These are phyloP conservation scores for Drosophila siamana DNA, from an alignment of 2,888 invertebrate species.

Conservation along the genomic window DNA sequence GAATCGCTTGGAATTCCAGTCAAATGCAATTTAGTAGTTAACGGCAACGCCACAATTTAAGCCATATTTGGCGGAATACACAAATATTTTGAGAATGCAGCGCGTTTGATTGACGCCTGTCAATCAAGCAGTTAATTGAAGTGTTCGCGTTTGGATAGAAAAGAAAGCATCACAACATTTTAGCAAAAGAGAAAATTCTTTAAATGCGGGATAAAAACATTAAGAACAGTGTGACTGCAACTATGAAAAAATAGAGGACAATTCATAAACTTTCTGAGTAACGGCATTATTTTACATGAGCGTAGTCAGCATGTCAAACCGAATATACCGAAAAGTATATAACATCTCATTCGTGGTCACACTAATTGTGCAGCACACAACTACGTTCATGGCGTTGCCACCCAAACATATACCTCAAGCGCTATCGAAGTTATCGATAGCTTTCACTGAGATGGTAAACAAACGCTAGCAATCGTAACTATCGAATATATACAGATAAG, in stretches of 20 bases:
- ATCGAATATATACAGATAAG: slow-evolving; percentile 38
- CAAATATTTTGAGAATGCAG: slow-evolving; percentile 52
- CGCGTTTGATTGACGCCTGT: slow-evolving; percentile 63
- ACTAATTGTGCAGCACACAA: background rate
- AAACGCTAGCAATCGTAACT: slow-evolving; percentile 25
- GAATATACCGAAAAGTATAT: background rate
- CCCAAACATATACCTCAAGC: background rate
- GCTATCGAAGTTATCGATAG: slow-evolving; percentile 29
- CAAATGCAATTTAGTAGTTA: slow-evolving; percentile 65
- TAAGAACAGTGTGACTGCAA: background rate
- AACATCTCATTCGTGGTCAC: background rate
- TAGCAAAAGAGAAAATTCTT: slow-evolving; percentile 27
- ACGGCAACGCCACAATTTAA: slow-evolving; percentile 69
- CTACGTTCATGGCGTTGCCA: slow-evolving; percentile 28
- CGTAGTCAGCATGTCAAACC: background rate
- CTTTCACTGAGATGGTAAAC: slow-evolving; percentile 34
- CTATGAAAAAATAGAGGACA: background rate
- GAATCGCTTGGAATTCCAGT: slow-evolving; percentile 29
- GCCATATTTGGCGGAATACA: slow-evolving; percentile 69
- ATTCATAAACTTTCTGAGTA: background rate
- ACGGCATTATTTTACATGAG: background rate
- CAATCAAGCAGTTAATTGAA: slow-evolving; percentile 59
- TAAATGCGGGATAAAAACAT: slow-evolving; percentile 3
- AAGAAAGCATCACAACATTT: slow-evolving; percentile 42
- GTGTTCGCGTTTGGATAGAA: slow-evolving; percentile 54